Conservation (phyloP, 2,888 invertebrate genomes). For the Sphinx pinastri region DNA sequence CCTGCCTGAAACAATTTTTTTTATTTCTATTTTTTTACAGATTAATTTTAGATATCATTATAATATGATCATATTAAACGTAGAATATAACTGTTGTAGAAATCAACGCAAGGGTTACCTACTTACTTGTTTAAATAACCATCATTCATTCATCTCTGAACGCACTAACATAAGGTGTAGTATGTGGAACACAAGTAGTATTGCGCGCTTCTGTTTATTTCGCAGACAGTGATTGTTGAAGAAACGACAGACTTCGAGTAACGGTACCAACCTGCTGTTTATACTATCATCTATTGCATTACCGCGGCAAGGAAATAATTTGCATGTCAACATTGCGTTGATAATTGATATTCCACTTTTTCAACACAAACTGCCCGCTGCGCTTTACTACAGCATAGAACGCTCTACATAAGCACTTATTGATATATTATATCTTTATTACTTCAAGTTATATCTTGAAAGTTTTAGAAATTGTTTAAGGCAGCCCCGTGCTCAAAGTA, state of each 20-base stretch:
- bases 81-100: no score
- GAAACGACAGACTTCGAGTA: conserved; percentile 56
- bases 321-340: conserved; percentile 57
- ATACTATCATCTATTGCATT: conserved; percentile 54
- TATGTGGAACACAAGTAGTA: not conserved
- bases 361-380: conserved; percentile 43
- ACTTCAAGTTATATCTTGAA: conserved; percentile 1
- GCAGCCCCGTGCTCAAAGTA: not conserved
- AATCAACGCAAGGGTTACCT: no score
- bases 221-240: conserved; percentile 52
- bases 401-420: not conserved
- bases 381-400: conserved; percentile 33
- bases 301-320: conserved; percentile 57
- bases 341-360: conserved; percentile 50
- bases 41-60: no score
- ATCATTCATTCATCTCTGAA: not conserved
- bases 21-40: no score
- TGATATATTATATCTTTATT: conserved; percentile 8
- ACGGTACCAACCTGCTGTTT: conserved; percentile 56
- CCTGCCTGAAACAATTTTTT: no score
- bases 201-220: conserved; percentile 48
- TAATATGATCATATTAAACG: no score
- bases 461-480: not conserved
- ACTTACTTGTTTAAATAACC: no score
- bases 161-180: not conserved